A percentile compares a stretch with the other conserved stretches of the same genome.
Evolutionary conservation across 2,888 invertebrate species (phyloP).

Genomic region (Diarsia brunnea): DNA sequence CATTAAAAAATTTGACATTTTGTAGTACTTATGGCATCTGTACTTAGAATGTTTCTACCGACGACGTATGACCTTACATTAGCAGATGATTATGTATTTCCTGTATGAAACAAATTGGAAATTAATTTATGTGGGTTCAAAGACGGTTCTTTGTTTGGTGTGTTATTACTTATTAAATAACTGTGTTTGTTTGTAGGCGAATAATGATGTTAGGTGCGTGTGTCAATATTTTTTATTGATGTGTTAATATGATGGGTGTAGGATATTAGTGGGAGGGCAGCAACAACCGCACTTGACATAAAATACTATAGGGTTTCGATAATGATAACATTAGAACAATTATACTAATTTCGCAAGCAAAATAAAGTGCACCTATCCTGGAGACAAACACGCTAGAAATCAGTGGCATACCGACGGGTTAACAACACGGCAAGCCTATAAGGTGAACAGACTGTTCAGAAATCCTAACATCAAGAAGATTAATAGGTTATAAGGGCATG

Average conservation of each 20-base stretch:
- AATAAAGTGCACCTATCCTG: no score
- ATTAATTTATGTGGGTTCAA: conserved; percentile 40
- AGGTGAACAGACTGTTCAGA: no score
- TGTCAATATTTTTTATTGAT: conserved; percentile 18
- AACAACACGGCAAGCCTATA: no score
- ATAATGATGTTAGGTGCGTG: neutral
- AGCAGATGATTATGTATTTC: conserved; percentile 30
- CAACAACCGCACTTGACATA: neutral
- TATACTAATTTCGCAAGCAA: no score
- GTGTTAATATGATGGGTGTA: neutral
- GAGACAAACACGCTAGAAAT: no score
- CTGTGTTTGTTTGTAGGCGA: conserved; percentile 18
- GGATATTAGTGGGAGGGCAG: neutral
- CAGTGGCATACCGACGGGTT: no score
- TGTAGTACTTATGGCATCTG: no score
- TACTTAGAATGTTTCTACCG: neutral
- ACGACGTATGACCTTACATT: neutral
- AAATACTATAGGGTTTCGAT: neutral
- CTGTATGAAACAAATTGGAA: conserved; percentile 19
- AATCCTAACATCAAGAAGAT: no score
- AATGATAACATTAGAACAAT: neutral
- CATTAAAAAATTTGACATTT: no score
- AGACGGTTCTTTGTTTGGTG: conserved; percentile 17
- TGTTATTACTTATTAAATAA: conserved; percentile 16
- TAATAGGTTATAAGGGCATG: no score